Evolutionary conservation across 2,888 invertebrate genomes (phyloP).

Genomic region (Tachina grossa): DNA sequence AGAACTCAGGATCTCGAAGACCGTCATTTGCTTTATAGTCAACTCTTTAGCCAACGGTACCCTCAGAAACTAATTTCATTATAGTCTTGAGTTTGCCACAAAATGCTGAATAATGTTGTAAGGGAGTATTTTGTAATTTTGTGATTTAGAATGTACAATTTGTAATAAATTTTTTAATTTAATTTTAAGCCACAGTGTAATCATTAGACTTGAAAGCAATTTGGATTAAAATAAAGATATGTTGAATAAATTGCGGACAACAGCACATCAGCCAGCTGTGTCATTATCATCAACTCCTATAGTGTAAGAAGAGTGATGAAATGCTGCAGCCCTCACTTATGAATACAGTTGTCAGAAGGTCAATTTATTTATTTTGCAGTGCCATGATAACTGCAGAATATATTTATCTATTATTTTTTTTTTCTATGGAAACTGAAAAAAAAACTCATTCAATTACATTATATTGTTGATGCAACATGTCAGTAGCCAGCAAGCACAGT

Average conservation of each 20-base stretch:
- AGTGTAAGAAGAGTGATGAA: constrained; percentile 29
- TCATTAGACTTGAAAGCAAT: not conserved
- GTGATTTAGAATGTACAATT: too few relatives aligned
- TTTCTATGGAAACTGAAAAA: not conserved
- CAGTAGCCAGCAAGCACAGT: constrained; percentile 33
- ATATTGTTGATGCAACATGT: constrained; percentile 51
- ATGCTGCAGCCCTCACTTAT: constrained; percentile 2
- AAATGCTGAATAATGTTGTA: too few relatives aligned
- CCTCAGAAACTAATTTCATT: too few relatives aligned
- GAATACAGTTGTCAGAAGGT: constrained; percentile 25
- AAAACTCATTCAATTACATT: constrained; percentile 41
- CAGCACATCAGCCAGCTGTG: constrained; percentile 13
- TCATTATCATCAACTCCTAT: constrained; percentile 45
- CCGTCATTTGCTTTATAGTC: too few relatives aligned
- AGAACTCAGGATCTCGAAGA: too few relatives aligned
- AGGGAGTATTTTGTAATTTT: too few relatives aligned
- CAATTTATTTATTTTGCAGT: constrained; percentile 38
- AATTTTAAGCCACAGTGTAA: not conserved
- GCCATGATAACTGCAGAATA: not conserved
- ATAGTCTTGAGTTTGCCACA: too few relatives aligned
- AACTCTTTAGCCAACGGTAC: too few relatives aligned
- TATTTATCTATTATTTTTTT: constrained; percentile 10
- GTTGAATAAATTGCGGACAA: constrained; percentile 26
- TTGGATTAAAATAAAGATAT: constrained; percentile 1
- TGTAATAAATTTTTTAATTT: too few relatives aligned